phyloP scores from a whole-genome alignment of 2,888 invertebrate species.

The Polymixis flavicincta region DNA sequence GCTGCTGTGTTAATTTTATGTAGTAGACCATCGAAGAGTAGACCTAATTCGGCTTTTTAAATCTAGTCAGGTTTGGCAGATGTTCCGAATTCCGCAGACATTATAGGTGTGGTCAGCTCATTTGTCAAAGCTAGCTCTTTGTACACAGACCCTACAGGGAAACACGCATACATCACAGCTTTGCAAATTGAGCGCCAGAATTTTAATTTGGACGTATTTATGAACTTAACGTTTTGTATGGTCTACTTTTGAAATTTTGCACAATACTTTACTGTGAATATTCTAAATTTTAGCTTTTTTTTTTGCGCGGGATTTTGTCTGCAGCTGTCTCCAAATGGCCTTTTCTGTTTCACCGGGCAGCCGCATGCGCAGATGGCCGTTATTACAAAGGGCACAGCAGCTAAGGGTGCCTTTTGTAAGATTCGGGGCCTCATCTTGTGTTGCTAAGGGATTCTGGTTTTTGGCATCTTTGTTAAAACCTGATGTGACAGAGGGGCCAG shows the following conservation, averaged over 20 bases:
- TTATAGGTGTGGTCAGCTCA: conserved; percentile 5
- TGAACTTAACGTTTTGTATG: conserved; percentile 31
- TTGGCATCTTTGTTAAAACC: conserved; percentile 18
- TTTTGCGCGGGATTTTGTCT: conserved; percentile 28
- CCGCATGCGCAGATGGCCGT: conserved; percentile 51
- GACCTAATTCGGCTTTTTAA: conserved; percentile 9
- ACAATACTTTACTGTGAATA: conserved; percentile 29
- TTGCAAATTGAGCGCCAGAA: conserved; percentile 24
- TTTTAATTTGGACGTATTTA: conserved; percentile 22
- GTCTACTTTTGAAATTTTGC: conserved; percentile 29
- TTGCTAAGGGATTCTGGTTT: conserved; percentile 37
- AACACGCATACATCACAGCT: neutral
- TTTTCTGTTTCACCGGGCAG: conserved; percentile 51
- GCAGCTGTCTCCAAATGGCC: conserved; percentile 52
- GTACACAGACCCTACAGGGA: conserved; percentile 22
- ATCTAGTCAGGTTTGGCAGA: conserved; percentile 31
- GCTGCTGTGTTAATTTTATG: neutral
- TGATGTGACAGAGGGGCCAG: conserved; percentile 17
- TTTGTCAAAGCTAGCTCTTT: conserved; percentile 36
- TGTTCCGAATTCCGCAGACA: neutral
- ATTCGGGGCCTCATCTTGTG: conserved; percentile 24
- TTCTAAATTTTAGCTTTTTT: conserved; percentile 38
- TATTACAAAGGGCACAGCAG: conserved; percentile 40
- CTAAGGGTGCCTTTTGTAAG: conserved; percentile 56
- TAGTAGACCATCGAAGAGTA: no score